Conservation (phyloP, 1,140 invertebrate species). For the Nasonia longicornis region DNA sequence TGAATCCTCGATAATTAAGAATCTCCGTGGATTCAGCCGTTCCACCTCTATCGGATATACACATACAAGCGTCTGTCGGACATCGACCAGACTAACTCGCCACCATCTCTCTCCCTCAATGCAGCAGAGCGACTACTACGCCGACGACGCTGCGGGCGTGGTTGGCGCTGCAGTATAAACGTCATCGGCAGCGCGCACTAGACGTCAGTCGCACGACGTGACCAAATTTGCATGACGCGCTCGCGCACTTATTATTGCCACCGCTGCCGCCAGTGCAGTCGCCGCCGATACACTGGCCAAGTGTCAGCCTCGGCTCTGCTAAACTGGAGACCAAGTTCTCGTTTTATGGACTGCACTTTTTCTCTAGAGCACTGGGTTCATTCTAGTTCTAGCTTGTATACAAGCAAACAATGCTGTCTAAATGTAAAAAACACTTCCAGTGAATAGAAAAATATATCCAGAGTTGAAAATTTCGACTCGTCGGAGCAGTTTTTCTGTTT, state of each 20-base stretch:
- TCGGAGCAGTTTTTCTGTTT: no score
- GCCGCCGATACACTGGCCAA: not conserved
- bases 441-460: no score
- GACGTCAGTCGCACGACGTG: constrained; percentile 60
- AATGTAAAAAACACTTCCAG: no score
- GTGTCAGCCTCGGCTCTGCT: not conserved
- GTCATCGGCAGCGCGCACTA: constrained; percentile 62
- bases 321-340: not conserved
- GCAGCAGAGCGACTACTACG: not conserved
- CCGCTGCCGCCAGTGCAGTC: not conserved
- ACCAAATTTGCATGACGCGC: constrained; percentile 58
- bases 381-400: not conserved
- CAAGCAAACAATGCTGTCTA: not conserved
- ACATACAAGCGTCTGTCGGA: not conserved
- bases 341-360: not conserved
- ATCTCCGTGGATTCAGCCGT: constrained; percentile 21
- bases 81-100: constrained; percentile 13
- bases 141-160: constrained; percentile 52
- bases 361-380: not conserved
- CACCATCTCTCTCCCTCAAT: not conserved
- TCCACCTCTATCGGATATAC: not conserved
- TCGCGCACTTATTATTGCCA: not conserved
- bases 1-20: constrained; percentile 62
- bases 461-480: no score
- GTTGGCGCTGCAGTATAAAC: constrained; percentile 62